Evolutionary conservation across 2,888 invertebrate genomes (phyloP), one percentile per base, ranked within the genome.

Genomic region (Oasisia sp.): DNA sequence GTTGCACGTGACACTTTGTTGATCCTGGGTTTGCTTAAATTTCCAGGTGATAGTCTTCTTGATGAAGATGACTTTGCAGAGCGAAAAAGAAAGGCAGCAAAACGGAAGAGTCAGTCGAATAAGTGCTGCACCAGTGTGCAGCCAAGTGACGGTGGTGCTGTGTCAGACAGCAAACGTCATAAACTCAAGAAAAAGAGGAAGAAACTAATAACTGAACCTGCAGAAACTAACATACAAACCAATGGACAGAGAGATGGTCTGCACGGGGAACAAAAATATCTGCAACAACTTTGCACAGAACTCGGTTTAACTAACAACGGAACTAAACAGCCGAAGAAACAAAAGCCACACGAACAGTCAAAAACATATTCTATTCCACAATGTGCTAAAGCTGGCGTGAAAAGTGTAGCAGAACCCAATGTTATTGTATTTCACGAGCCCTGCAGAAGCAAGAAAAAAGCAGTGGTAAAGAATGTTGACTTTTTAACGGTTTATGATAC

Each of bases 171-270:
- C 74, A 74, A 74, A 27, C 74, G 27, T 74, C 74, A 74, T 74
- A 74, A 74, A n/a, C 74, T 74, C 74, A 74, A 74, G 74, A 74
- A 74, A 74, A 74, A 74, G 74, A 74, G 27, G 74, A 74, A 74
- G 74, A 74, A 74, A 27, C 27, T 74, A 19, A 27, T 14, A 50
- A 7, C 27, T 0, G 74, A 3, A 74, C 7, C 74, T 27, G 74
- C 74, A 74, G 74, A 74, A 74, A n/a, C 74, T 27, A 74, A 74
- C 27, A 19, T 74, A 74, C 19, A 74, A 74, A 27, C n/a, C 27
- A 74, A 27, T 19, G 74, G 74, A 74, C 19, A 74, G 74, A 74
- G 74, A 74, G 27, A 19, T 27, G 27, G 74, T 74, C n/a, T 74
- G n/a, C 74, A 74, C 7, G 74, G 74, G 27, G 74, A 74, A 74